Evolutionary conservation across 2,888 invertebrate genomes (phyloP), one percentile per base, ranked within the genome.

Genomic region (Caenorhabditis auriculariae): DNA sequence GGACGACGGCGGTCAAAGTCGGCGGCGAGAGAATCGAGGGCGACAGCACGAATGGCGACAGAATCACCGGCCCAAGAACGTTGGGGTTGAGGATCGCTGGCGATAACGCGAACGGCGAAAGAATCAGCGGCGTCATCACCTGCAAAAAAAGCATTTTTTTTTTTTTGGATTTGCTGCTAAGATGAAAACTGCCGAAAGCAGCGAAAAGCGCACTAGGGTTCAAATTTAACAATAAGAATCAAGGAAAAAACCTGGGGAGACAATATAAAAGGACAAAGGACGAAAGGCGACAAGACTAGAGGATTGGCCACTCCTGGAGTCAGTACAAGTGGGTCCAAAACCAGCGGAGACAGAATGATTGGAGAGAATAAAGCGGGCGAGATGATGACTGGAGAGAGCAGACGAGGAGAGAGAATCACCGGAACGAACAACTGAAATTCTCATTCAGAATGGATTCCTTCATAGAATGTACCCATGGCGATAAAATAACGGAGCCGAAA

Each of bases 331-430:
- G 76, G 74, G 42, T 64, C 59, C 19, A 74, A 27, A 4, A 60
- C 61, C 6, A 74, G 44, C 3, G 74, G 74, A 12, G 61, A 62
- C 15, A 76, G 54, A 5, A 73, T 56, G 37, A 69, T 54, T 6
- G 67, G 76, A 3, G 65, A 57, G 54, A 76, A 66, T n/a, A 72
- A 60, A 15, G 70, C 57, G 0, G 76, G 76, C 0, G 70, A 65
- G 23, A 76, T 54, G 43, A 76, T 63, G 38, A 69, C 45, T 6
- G 75, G 74, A 7, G 61, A 47, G 7, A 68, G 43, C 17, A 65
- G 44, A 52, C 64, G 63, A 15, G 66, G 66, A 17, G 42, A 46
- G 4, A 60, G 37, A 21, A 63, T 59, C 24, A 73, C 63, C 2
- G 73, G 72, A 7, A 75, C 63, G 45, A 76, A 72, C n/a, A 66